Base-by-base conservation (phyloP, 2,888 invertebrate species). In the Cataglyphis altisquamis region DNA sequence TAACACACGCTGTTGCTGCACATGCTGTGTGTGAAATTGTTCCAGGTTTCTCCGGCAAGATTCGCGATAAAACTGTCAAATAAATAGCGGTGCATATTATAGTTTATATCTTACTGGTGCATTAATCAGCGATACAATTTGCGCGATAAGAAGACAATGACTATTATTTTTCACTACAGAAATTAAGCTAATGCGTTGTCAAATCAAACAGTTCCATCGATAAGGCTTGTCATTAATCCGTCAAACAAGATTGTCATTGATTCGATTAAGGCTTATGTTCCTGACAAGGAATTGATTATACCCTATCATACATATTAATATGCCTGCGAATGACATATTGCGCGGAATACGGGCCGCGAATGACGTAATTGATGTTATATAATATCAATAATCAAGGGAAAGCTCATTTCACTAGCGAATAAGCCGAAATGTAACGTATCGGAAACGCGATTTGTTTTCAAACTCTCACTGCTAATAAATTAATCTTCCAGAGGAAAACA, bases 311-410 rank as follows among this genome's bases (percentile, higher is more conserved):
- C 60, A 72, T 48, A 72, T 80, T 80, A 80, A 72, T 48, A 62
- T 48, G 78, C 60, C 70, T 60, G 78, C 45, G 60, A 80, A 60
- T 72, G 78, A 70, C 77, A 67, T 80, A 80, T 80, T 62, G 25
- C 36, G 36, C 60, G 48, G 72, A 72, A 72, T 80, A 45, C 67
- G 55, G 68, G n/a, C 78, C 72, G 48, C 48, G 12, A 21, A 80
- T 72, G 78, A 62, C 45, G 60, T 80, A 80, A 72, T 72, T 60
- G 72, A 80, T 62, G 60, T 80, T 80, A 80, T 60, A 80, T 80
- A 70, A 70, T 78, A 80, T 62, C 3, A 25, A 18, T 45, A 80
- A 60, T 72, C 25, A 15, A n/a, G 36, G 57, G 25, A 25, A n/a
- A 80, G 78, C 72, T 80, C 60, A 80, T 72, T 80, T 80, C 72